Evolutionary conservation across 1,140 invertebrate species (phyloP), one percentile per base, ranked within the genome.

Genomic region (Harpegnathos saltator): DNA sequence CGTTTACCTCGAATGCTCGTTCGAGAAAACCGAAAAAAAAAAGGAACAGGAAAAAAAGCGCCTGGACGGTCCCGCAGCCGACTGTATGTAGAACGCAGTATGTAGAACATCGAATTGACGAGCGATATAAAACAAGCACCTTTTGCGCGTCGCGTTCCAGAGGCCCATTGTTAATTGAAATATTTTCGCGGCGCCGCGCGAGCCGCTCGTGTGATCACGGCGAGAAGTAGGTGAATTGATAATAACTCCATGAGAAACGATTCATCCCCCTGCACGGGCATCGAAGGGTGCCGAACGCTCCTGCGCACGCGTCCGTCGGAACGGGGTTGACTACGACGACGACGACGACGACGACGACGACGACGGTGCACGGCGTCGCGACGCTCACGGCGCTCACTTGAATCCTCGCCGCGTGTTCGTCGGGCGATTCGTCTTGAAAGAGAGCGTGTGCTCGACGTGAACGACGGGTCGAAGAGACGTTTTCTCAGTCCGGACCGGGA

Each of bases 341-440:
- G 87, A 63, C 87, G 74, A 87, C 90, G 85, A 73, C 82, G 85
- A 83, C 89, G 87, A 71, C 84, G 82, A 44, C 38, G 38, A 44
- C 38, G 38, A 83, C 80, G 87, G 68, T 89, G 74, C 83, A 87
- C 90, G 85, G 77, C 82, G 85, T 84, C 89, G 87, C 84, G 82
- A 86, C 89, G 85, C 72, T 63, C 69, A 65, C 86, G 52, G 90
- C 91, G 90, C 88, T 92, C 91, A 92, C 91, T 92, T 92, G 84
- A 92, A 92, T 92, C 87, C 90, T 87, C 90, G 90, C 88, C 90
- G 91, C 91, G 90, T 91, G 91, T 89, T 87, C 85, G 91, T 91
- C 84, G 88, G 80, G 88, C 84, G 89, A 89, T 84, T 85, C 85
- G 68, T 80, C 78, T 86, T 78, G 78, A 73, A 66, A 75, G 59